Base-by-base conservation (phyloP, 2,888 invertebrate genomes). In the Margaritifera margaritifera region DNA sequence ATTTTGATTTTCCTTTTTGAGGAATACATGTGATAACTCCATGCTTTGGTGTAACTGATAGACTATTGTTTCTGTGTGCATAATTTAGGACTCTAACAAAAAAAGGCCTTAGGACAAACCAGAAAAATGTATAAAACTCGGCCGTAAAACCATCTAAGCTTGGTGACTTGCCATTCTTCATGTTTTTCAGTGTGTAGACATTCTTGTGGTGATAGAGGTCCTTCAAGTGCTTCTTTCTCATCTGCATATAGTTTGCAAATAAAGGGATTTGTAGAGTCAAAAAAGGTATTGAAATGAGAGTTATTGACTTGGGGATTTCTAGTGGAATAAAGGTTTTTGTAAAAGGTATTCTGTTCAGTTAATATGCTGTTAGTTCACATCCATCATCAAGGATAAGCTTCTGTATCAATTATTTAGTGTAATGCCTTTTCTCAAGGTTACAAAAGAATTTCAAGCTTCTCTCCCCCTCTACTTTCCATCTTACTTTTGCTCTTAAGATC, bases 111-210 rank as follows among this genome's bases (percentile, higher is more conserved):
- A 27, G 27, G 27, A 4, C 27, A 27, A 27, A 4, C 27, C 27
- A 27, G 27, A 27, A 27, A 27, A 27, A 27, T 27, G 4, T 56
- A 54, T 65, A 65, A 22, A 57, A 65, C 20, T 58, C 59, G 25
- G 25, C 55, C 1, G 65, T 65, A 51, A 65, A 58, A 6, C 52
- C 65, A 27, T 58, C 58, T 15, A 55, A 51, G 19, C 59, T 51
- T 15, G 58, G 65, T 19, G 24, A 65, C 52, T 59, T 65, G 20
- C 52, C 27, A 51, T 65, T 65, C 27, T 24, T 52, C 52, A 50
- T 65, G 59, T 25, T 51, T 65, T 65, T 65, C 20, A 64, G 20
- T 42, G 25, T 24, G 5, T 57, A 51, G 20, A 31, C 3, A 3
- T 5, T 31, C 5, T 31, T 31, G 27, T 0, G 6, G 27, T 3